Evolutionary conservation across 2,888 invertebrate species (phyloP).

Genomic region (Stomorhina lunata): DNA sequence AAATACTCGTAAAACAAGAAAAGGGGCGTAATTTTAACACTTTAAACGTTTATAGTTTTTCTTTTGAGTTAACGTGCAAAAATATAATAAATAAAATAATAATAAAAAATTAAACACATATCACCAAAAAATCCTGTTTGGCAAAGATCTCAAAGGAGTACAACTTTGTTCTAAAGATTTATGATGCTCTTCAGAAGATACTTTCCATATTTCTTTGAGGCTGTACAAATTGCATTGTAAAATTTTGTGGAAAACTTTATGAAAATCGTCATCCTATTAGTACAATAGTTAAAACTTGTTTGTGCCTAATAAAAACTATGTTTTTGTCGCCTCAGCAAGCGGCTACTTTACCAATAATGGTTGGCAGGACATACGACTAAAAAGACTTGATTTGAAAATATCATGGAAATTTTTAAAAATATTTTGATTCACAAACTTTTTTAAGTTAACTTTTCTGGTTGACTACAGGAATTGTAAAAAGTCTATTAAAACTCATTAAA

Average conservation of each 20-base stretch:
- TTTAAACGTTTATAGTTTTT: not conserved
- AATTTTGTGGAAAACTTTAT: not conserved
- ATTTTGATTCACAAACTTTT: not conserved
- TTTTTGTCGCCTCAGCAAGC: too few relatives aligned
- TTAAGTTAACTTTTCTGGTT: not conserved
- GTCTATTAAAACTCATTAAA: conserved; percentile 44
- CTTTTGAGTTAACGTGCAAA: not conserved
- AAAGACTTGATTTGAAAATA: too few relatives aligned
- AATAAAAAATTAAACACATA: too few relatives aligned
- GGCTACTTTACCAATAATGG: too few relatives aligned
- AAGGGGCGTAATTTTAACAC: conserved; percentile 16
- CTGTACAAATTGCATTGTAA: not conserved
- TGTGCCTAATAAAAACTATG: too few relatives aligned
- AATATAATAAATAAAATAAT: too few relatives aligned
- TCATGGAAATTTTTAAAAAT: conserved; percentile 5
- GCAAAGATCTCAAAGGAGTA: not conserved
- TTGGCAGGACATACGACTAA: too few relatives aligned
- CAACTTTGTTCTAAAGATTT: conserved; percentile 40
- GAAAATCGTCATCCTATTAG: too few relatives aligned
- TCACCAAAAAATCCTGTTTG: not conserved
- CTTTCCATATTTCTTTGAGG: conserved; percentile 21
- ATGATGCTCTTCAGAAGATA: conserved; percentile 31
- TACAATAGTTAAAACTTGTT: too few relatives aligned
- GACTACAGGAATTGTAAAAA: not conserved
- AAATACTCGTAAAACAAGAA: too few relatives aligned